Evolutionary conservation across 2,888 invertebrate genomes (phyloP).

Genomic region (Coleophora flavipennella): DNA sequence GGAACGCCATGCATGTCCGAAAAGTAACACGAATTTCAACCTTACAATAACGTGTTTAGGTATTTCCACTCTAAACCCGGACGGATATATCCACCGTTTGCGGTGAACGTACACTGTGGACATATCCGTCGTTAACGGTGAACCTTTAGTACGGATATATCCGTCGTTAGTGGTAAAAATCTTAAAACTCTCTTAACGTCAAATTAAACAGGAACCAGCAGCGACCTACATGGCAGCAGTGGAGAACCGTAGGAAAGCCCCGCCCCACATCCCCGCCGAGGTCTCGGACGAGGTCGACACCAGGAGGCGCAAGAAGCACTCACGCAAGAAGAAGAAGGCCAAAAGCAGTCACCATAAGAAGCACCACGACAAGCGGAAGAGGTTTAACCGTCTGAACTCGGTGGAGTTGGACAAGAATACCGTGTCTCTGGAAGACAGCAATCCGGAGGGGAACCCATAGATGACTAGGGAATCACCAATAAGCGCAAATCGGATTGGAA

Average conservation of each 20-base stretch:
- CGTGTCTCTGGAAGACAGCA: slow-evolving; percentile 45
- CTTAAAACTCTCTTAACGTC: no score
- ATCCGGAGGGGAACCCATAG: slow-evolving; percentile 9
- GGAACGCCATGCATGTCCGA: no score
- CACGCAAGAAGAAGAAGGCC: slow-evolving; percentile 38
- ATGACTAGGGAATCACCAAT: no score
- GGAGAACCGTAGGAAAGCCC: slow-evolving; percentile 28
- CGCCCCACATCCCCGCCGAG: slow-evolving; percentile 10
- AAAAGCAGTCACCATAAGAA: slow-evolving; percentile 34
- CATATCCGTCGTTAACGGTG: no score
- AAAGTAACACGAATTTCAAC: no score
- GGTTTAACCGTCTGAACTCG: slow-evolving; percentile 32
- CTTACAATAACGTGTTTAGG: no score
- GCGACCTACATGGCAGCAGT: slow-evolving; percentile 54
- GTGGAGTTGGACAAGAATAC: slow-evolving; percentile 37
- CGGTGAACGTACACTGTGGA: no score
- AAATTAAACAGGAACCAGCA: slow-evolving; percentile 33
- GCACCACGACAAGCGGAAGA: slow-evolving; percentile 39
- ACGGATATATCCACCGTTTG: no score
- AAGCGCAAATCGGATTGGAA: no score
- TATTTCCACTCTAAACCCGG: no score
- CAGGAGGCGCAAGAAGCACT: slow-evolving; percentile 37
- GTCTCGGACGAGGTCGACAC: slow-evolving; percentile 22
- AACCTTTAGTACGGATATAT: no score
- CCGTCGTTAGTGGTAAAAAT: no score